These are phyloP conservation scores for Trichonephila clavipes DNA, from an alignment of 1,140 invertebrate species.

Conservation along the genomic window DNA sequence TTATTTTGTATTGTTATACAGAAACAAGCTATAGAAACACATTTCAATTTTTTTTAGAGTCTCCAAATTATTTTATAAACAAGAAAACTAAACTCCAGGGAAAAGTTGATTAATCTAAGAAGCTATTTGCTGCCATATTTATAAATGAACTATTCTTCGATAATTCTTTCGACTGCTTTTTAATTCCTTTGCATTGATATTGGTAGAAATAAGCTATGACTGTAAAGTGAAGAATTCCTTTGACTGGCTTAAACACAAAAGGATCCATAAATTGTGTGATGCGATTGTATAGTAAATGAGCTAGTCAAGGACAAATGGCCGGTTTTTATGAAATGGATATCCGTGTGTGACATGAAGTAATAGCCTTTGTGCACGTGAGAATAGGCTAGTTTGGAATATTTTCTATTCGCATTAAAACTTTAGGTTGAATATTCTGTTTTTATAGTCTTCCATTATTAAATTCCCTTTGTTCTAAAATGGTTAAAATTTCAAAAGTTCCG, in stretches of 20 bases:
- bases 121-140: too few relatives aligned
- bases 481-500: too few relatives aligned
- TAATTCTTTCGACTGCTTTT: neutral
- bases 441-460: too few relatives aligned
- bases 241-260: neutral
- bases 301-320: neutral
- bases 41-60: too few relatives aligned
- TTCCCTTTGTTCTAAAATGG: too few relatives aligned
- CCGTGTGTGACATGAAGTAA: neutral
- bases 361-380: neutral
- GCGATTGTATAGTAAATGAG: neutral
- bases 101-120: too few relatives aligned
- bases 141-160: neutral
- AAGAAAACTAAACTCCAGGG: too few relatives aligned
- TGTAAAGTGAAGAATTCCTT: neutral
- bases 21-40: too few relatives aligned
- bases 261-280: conserved; percentile 5
- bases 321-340: neutral
- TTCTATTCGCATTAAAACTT: neutral
- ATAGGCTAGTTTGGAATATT: neutral
- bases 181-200: neutral
- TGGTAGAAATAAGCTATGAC: neutral
- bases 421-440: too few relatives aligned
- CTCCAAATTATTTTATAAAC: too few relatives aligned
- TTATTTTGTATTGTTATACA: too few relatives aligned